Base-by-base conservation (phyloP, 2,113 vertebrate species). In the Anguilla rostrata region DNA sequence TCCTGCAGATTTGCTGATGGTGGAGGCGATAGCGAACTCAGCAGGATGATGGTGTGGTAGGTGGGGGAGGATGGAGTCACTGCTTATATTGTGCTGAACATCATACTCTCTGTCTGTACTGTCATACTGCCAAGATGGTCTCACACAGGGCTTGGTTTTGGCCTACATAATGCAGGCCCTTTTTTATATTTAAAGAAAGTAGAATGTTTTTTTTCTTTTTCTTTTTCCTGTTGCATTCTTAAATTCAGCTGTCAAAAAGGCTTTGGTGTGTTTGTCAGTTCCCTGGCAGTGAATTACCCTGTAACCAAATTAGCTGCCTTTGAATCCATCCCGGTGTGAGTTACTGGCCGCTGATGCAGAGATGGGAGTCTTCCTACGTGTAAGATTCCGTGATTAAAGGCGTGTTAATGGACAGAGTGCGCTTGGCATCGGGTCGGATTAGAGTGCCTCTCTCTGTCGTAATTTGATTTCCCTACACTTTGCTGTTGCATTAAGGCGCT, bases 381-480 rank as follows among this genome's bases (percentile, higher is more conserved):
- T 85, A 86, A 87, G 87, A 89, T 87, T 80, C 56, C 89, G 88
- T 86, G 89, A 91, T 89, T 87, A 88, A 87, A 84, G 87, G 88
- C 81, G 87, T 91, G 89, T 91, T 92, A 91, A 91, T 92, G 90
- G 89, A 90, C 86, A 83, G 87, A 79, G 83, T 80, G 86, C 63
- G 89, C 63, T 80, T 85, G 84, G 88, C 90, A 90, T 92, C 87
- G 66, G 79, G 89, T 92, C 87, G 66, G 79, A 91, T 92, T 88
- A 89, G 84, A 84, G 86, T 43, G 78, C 46, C 89, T 91, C 83
- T 92, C 83, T 8, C 88, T 82, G 92, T 93, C 92, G 92, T 91
- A 90, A 92, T 94, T 91, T 89, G 92, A 88, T 90, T 86, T 83
- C 75, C n/a, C 86, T 57, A 81, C 88, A 87, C 86, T 87, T 83